phyloP scores from a whole-genome alignment of 2,113 vertebrate genomes.

The Eulemur rufifrons region DNA sequence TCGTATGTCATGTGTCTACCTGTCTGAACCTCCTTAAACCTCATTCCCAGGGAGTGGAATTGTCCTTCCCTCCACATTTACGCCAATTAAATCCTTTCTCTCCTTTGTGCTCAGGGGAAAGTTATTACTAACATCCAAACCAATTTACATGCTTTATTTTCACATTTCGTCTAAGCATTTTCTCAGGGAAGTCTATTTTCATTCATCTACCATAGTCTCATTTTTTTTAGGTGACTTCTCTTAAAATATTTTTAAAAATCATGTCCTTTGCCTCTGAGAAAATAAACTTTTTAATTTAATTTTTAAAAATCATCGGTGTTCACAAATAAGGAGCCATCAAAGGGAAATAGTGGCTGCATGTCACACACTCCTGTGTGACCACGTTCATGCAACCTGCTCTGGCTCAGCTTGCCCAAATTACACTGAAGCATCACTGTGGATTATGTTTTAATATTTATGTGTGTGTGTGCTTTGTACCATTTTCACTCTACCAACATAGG shows the following conservation, averaged over 20 bases:
- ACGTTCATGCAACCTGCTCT: not conserved
- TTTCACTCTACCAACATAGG: slow-evolving; percentile 14
- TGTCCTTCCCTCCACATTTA: not conserved
- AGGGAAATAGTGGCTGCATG: not conserved
- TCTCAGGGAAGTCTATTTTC: not conserved
- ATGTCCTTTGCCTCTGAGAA: not conserved
- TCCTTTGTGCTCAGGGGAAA: not conserved
- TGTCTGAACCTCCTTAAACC: not conserved
- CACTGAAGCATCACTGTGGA: not conserved
- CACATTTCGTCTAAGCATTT: not conserved
- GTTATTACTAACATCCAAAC: not conserved
- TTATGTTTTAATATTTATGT: not conserved
- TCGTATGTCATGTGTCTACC: not conserved
- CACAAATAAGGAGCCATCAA: not conserved
- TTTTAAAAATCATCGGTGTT: not conserved
- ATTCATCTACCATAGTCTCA: not conserved
- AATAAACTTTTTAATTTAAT: not conserved
- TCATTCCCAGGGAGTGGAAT: too few relatives aligned
- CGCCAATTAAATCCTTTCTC: not conserved
- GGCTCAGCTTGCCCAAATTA: not conserved
- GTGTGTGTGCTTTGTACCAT: not conserved
- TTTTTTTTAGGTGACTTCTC: slow-evolving; percentile 9
- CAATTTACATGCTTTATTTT: not conserved
- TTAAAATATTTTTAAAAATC: not conserved
- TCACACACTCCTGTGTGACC: not conserved